Conservation (phyloP, 2,888 invertebrate genomes). For the Frankliniella fusca region DNA sequence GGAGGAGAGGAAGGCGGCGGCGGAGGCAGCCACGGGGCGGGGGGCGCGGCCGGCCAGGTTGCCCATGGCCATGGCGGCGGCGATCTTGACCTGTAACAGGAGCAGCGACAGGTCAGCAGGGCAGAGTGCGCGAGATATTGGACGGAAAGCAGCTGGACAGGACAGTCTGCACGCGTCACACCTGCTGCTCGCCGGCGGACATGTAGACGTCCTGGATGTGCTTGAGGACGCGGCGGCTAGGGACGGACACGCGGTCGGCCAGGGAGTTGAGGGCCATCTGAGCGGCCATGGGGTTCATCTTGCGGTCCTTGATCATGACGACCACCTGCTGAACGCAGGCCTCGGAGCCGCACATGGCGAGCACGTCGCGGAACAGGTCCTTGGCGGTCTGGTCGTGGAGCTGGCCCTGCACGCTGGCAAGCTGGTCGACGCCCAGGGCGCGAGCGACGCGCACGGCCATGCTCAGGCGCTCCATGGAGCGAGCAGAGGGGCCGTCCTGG, state of each 20-base stretch:
- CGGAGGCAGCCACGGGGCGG: slow-evolving; percentile 41
- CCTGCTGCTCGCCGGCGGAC: slow-evolving; percentile 33
- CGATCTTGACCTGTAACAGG: slow-evolving; percentile 38
- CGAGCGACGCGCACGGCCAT: slow-evolving; percentile 33
- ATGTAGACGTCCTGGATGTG: slow-evolving; percentile 43
- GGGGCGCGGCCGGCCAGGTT: slow-evolving; percentile 40
- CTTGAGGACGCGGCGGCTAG: slow-evolving; percentile 42
- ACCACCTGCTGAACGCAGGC: slow-evolving; percentile 44
- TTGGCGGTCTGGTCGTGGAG: slow-evolving; percentile 31
- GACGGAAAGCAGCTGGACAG: neutral
- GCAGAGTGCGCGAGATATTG: neutral
- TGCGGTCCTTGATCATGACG: slow-evolving; percentile 41
- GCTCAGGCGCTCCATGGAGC: slow-evolving; percentile 32
- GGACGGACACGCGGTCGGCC: slow-evolving; percentile 43
- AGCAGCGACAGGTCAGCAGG: neutral
- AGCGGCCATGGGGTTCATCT: slow-evolving; percentile 41
- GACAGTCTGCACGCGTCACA: neutral
- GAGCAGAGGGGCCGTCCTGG: neutral
- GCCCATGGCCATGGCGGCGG: slow-evolving; percentile 42
- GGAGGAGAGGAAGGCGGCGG: slow-evolving; percentile 40
- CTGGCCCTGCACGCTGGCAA: slow-evolving; percentile 27
- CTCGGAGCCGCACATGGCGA: slow-evolving; percentile 43
- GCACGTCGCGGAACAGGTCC: slow-evolving; percentile 35
- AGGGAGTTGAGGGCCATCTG: slow-evolving; percentile 41
- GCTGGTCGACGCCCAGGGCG: slow-evolving; percentile 31